phyloP scores from a whole-genome alignment of 2,888 invertebrate genomes.

The Dendrolimus houi region DNA sequence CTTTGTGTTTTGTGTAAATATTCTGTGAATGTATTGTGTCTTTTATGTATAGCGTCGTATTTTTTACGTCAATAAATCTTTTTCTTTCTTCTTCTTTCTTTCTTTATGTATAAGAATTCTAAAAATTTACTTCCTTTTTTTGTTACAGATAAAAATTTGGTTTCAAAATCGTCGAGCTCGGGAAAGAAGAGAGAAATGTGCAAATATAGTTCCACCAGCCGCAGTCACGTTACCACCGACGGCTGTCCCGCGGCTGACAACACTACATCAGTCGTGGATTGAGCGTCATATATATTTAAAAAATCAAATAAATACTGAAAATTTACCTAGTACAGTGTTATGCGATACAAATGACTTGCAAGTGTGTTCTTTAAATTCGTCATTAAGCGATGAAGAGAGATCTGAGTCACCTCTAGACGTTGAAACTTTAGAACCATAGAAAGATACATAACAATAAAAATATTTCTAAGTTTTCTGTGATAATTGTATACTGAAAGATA shows the following conservation, averaged over 20 bases:
- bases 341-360: not conserved
- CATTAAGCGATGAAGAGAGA: constrained; percentile 21
- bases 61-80: too few species aligned
- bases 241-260: constrained; percentile 5
- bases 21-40: too few species aligned
- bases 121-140: too few species aligned
- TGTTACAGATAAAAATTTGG: constrained; percentile 80
- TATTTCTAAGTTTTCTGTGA: constrained; percentile 13
- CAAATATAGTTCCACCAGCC: constrained; percentile 43
- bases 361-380: not conserved
- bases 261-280: constrained; percentile 2
- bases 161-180: constrained; percentile 88
- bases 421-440: constrained; percentile 36
- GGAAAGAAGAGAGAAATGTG: constrained; percentile 80
- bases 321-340: not conserved
- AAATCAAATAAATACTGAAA: not conserved
- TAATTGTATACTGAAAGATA: constrained; percentile 1
- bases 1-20: too few species aligned
- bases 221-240: constrained; percentile 51
- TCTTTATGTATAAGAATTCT: too few species aligned
- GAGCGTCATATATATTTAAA: not conserved
- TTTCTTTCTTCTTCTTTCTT: too few species aligned
- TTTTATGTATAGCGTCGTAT: too few species aligned
- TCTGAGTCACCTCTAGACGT: constrained; percentile 49
- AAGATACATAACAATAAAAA: not conserved